Base-by-base conservation (phyloP, 2,888 invertebrate genomes). In the Anthoptus insignis region DNA sequence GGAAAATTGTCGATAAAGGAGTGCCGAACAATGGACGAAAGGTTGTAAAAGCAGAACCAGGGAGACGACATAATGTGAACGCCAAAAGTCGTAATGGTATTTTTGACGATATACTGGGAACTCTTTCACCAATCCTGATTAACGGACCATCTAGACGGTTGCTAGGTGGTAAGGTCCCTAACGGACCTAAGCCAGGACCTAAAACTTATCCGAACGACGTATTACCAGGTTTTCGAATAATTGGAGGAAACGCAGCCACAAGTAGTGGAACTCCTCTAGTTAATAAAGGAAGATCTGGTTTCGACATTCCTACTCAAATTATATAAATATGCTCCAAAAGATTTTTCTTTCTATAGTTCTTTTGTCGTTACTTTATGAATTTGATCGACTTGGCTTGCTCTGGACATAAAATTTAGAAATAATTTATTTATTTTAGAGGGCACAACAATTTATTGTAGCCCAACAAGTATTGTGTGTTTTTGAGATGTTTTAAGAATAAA, bases 241-340 rank as follows among this genome's bases (percentile, higher is more conserved):
- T 92, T 29, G 91, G 91, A 3, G 91, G 91, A 1, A 77, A 75
- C 21, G 77, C 88, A 7, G 91, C 91, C 0, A 88, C 84, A 0
- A 80, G 84, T 5, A 91, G 89, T 68, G 91, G 91, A 0, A 76
- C 82, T 1, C 88, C 90, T 13, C 54, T 92, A 1, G 84, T 71
- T 59, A 81, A 73, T 45, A 89, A 77, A 68, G 91, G 89, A 1
- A 82, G 90, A 66, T 85, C 83, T 19, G 82, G 80, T 29, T 34
- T 22, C 27, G 39, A 16, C 4, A 14, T 58, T 50, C 34, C 6
- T 22, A 56, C 13, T n/a, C n/a, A n/a, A n/a, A n/a, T n/a, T n/a
- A n/a, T n/a, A n/a, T n/a, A n/a, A n/a, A n/a, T n/a, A n/a, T n/a
- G n/a, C n/a, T n/a, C n/a, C n/a, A n/a, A n/a, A n/a, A n/a, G n/a